Conservation (phyloP, 2,888 invertebrate genomes). For the Phaonia tiefii region DNA sequence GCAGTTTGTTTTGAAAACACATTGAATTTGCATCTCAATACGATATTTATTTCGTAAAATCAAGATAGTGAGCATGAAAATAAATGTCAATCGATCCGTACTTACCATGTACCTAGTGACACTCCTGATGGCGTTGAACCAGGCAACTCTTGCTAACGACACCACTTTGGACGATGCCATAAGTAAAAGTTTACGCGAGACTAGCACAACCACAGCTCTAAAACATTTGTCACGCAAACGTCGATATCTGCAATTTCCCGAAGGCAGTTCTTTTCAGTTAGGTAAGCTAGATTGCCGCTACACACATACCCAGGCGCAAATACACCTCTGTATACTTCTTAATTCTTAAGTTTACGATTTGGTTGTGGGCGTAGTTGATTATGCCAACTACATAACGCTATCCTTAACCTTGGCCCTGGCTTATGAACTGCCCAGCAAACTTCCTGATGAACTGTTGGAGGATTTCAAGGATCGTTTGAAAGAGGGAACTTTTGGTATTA, state of each 20-base stretch:
- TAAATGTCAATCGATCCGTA: not conserved
- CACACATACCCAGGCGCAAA: too few species aligned
- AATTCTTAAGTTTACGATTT: conserved; percentile 76
- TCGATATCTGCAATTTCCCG: conserved; percentile 82
- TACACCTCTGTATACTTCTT: conserved; percentile 37
- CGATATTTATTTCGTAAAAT: not conserved
- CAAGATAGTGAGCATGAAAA: not conserved
- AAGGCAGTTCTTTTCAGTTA: conserved; percentile 81
- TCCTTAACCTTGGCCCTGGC: conserved; percentile 89
- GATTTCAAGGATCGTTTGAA: conserved; percentile 74
- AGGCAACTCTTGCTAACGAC: too few species aligned
- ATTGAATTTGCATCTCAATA: conserved; percentile 3
- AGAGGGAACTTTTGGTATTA: conserved; percentile 74
- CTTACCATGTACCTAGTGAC: not conserved
- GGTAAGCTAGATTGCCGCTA: conserved; percentile 73
- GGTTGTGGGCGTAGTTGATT: conserved; percentile 79
- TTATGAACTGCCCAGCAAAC: conserved; percentile 88
- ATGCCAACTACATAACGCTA: conserved; percentile 82
- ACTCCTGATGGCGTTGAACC: not conserved
- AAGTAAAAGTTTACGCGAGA: conserved; percentile 2
- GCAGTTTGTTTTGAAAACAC: conserved; percentile 25
- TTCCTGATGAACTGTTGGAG: conserved; percentile 77
- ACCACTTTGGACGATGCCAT: conserved; percentile 24
- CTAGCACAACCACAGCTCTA: not conserved
- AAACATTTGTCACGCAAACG: conserved; percentile 79